Evolutionary conservation across 2,797 vertebrate genomes (phyloP).

Genomic region (Columba guinea): DNA sequence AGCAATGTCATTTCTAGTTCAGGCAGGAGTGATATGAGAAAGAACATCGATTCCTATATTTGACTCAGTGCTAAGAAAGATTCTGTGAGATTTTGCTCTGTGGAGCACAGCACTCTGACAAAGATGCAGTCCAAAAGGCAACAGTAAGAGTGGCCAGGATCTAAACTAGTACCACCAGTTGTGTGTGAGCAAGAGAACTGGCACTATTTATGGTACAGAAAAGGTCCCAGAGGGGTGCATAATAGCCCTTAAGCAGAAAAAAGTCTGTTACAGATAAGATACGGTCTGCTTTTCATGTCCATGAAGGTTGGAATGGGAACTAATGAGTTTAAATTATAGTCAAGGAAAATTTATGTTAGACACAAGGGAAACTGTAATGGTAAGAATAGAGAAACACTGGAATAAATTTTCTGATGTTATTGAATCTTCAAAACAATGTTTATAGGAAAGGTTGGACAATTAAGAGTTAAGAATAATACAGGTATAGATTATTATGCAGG

Average conservation of each 20-base stretch:
- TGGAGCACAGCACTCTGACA: background rate
- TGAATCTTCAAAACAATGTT: background rate
- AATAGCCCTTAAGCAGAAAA: background rate
- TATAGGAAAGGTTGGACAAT: background rate
- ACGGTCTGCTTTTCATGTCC: background rate
- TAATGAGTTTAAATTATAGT: background rate
- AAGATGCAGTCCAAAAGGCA: background rate
- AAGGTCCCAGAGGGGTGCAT: background rate
- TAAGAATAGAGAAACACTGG: background rate
- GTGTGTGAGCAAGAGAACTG: background rate
- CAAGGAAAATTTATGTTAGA: background rate
- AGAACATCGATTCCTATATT: background rate
- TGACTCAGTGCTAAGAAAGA: background rate
- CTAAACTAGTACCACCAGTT: background rate
- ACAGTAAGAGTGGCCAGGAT: background rate
- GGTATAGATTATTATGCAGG: background rate
- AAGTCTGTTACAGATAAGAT: background rate
- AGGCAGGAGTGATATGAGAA: background rate
- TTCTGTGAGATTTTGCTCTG: background rate
- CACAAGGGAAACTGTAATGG: background rate
- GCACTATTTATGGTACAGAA: background rate
- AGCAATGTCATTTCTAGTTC: background rate
- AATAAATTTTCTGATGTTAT: background rate
- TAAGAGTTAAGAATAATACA: background rate
- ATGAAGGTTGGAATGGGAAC: background rate